Base-by-base conservation (phyloP, 2,888 invertebrate species). In the Agrenia bidenticulata region DNA sequence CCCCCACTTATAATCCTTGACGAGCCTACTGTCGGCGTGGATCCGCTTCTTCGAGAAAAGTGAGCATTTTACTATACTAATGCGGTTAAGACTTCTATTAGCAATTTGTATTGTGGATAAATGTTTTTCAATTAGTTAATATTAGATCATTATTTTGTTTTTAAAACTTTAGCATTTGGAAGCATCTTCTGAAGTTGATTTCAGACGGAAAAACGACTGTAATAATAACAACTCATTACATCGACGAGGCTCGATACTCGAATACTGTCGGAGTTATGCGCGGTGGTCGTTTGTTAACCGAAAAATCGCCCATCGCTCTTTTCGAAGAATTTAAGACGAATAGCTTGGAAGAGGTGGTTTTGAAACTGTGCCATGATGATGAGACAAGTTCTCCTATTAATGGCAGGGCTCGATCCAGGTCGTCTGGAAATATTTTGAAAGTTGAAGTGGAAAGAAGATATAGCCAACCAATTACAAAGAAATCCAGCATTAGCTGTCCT, bases 21-120 rank as follows among this genome's bases (percentile, higher is more conserved):
- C 79, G 94, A 94, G 80, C 94, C 94, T 0, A 94, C 94, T 0
- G 94, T 94, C 49, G 94, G 94, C 1, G 93, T 94, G 62, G 94
- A 94, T 83, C 94, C 94, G 0, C 83, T 92, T 73, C 85, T 95
- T 57, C 83, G 92, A 23, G 91, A 91, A 82, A 92, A 87, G 90
- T 88, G 15, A 11, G 45, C 4, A 7, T 39, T n/a, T n/a, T n/a
- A n/a, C n/a, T n/a, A n/a, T n/a, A n/a, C n/a, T n/a, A n/a, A n/a
- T n/a, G n/a, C n/a, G 15, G 39, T 15, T 39, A 39, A 39, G 39
- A 39, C 15, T 39, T 11, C 7, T 39, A 39, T 39, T 39, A n/a
- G n/a, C n/a, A n/a, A n/a, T n/a, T n/a, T n/a, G n/a, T n/a, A n/a
- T n/a, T n/a, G n/a, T n/a, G n/a, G n/a, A n/a, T n/a, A n/a, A n/a